Base-by-base conservation (phyloP, 2,797 vertebrate species). In the Dicrostonyx torquatus region DNA sequence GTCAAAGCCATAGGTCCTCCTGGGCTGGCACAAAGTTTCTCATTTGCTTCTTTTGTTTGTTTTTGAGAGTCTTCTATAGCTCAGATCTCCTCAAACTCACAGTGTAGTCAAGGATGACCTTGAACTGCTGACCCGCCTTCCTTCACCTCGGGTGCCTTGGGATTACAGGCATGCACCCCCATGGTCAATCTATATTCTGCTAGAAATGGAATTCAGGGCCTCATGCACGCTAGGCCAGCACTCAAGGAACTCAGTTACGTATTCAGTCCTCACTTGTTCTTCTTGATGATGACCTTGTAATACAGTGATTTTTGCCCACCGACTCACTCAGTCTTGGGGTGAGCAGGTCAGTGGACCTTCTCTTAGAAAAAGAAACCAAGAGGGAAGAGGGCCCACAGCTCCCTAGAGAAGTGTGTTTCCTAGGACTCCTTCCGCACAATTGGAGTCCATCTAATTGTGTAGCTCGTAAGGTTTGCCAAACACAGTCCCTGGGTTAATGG, bases 271-370 rank as follows among this genome's bases (percentile, higher is more conserved):
- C 34, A 4, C 58, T 11, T 34, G 93, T 26, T 70, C 91, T 90
- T n/a, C 93, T 90, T n/a, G 29, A 96, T 95, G 64, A 73, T 95
- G 90, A 90, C 88, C 37, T 60, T 92, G 40, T 62, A 77, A 80
- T 20, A 62, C 9, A 50, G 58, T 53, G 40, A 75, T n/a, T 45
- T 45, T 43, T 90, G 17, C 26, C 60, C 55, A 29, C 22, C 8
- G 13, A 34, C 1, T 70, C 37, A 7, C 68, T 72, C 66, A 26
- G 10, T 53, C 62, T 62, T 37, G 31, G 73, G 66, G 11, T 62
- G 37, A 87, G 50, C 40, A 89, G 60, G 43, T 84, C 62, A 4
- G 13, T 11, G 18, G 26, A 26, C 79, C 18, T 80, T 73, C 62
- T 66, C 64, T 72, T 45, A 68, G 70, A 58, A 70, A 72, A 80